Evolutionary conservation across 2,888 invertebrate genomes (phyloP), one percentile per base, ranked within the genome.

Genomic region (Orthosia incerta): DNA sequence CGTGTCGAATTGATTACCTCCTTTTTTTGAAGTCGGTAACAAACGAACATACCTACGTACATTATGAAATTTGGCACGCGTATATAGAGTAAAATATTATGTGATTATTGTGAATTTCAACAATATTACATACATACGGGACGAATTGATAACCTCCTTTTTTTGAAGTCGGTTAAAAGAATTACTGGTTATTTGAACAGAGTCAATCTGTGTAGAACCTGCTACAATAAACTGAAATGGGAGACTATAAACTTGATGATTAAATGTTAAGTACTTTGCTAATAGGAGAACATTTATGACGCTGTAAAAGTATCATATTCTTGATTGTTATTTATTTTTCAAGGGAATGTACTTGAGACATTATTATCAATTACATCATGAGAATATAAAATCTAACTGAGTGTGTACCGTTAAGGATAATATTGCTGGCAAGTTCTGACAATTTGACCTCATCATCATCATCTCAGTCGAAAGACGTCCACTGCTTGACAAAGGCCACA

Each of bases 251-350:
- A 63, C 48, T 63, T 46, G 56, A 63, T 64, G 69, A 82, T 78
- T 63, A 71, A 80, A 71, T 53, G 16, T 71, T 64, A 60, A 74
- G 60, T 59, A 67, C 70, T 75, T 18, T 2, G 57, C 48, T 74
- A 76, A 76, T 72, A 64, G 70, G 26, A 57, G 65, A 61, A 62
- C 68, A 71, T 67, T 71, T 62, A 74, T 70, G 69, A 66, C 16
- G 71, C 48, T n/a, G 63, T 84, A 50, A 73, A 74, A 60, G 39
- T 76, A 68, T 76, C 72, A 57, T 55, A 57, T 55, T 20, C 51
- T 68, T 74, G 66, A 67, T 72, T 75, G 61, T 77, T 69, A 65
- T 65, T 74, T 79, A 83, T 79, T 83, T 67, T 26, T 13, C 13
- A 62, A 57, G 26, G 16, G 31, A 65, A 64, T 61, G 20, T 63